phyloP scores from a whole-genome alignment of 2,888 invertebrate species.

The Erebia ligea region DNA sequence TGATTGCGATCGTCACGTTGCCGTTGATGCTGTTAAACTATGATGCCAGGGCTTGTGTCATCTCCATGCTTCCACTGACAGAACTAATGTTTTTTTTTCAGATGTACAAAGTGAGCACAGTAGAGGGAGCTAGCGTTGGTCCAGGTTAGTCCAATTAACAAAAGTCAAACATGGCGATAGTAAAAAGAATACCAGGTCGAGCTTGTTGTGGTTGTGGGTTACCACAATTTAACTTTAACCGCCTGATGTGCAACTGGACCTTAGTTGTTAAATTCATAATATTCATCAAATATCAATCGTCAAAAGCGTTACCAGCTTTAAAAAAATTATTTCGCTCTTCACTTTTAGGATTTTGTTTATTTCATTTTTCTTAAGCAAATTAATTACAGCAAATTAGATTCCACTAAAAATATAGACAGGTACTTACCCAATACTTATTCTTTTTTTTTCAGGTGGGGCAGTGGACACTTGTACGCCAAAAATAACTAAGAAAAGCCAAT shows the following conservation, averaged over 20 bases:
- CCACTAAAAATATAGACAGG: neutral
- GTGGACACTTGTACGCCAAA: conserved; percentile 56
- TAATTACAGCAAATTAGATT: neutral
- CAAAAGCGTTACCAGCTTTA: too few relatives aligned
- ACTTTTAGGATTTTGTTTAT: too few relatives aligned
- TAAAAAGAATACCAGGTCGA: too few relatives aligned
- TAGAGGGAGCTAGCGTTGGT: conserved; percentile 55
- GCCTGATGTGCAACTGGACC: too few relatives aligned
- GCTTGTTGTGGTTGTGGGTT: too few relatives aligned
- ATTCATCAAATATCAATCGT: too few relatives aligned
- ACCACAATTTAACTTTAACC: too few relatives aligned
- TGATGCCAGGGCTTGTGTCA: too few relatives aligned
- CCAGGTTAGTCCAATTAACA: conserved; percentile 52
- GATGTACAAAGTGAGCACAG: conserved; percentile 67
- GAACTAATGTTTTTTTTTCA: conserved; percentile 48
- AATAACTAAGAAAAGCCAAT: conserved; percentile 46
- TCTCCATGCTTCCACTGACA: neutral
- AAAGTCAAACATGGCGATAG: neutral
- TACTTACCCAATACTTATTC: conserved; percentile 7
- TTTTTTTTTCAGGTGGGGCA: conserved; percentile 52
- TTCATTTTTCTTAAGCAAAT: too few relatives aligned
- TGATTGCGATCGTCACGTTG: neutral
- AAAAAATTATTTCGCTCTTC: too few relatives aligned
- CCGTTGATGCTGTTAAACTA: too few relatives aligned
- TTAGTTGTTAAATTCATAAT: too few relatives aligned